phyloP scores from a whole-genome alignment of 2,113 vertebrate species.

The Martes martes region DNA sequence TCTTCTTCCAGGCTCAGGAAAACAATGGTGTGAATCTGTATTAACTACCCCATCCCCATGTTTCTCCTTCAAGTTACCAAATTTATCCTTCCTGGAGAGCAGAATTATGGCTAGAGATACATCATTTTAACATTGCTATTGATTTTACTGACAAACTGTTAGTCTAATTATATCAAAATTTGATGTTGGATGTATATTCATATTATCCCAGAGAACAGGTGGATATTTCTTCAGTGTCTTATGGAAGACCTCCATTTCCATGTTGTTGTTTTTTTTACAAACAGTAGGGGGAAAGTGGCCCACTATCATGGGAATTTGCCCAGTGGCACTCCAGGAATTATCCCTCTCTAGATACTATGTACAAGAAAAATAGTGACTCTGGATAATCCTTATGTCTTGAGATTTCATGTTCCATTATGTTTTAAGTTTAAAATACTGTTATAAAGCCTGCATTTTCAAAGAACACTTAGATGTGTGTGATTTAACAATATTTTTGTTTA shows the following conservation, averaged over 20 bases:
- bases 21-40: background rate
- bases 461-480: background rate
- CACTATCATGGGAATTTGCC: background rate
- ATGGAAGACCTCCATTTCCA: background rate
- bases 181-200: background rate
- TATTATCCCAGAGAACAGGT: background rate
- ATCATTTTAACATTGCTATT: background rate
- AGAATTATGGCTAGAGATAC: background rate
- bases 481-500: background rate
- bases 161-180: background rate
- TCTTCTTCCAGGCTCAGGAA: background rate
- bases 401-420: background rate
- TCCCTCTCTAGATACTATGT: background rate
- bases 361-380: background rate
- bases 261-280: background rate
- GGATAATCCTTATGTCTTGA: background rate
- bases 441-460: background rate
- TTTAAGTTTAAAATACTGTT: background rate
- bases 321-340: background rate
- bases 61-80: background rate
- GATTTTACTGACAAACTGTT: background rate
- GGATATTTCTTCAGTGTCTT: background rate
- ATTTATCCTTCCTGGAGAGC: background rate
- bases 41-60: background rate
- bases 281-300: background rate